phyloP scores from a whole-genome alignment of 1,140 invertebrate genomes.

The Plodia interpunctella region DNA sequence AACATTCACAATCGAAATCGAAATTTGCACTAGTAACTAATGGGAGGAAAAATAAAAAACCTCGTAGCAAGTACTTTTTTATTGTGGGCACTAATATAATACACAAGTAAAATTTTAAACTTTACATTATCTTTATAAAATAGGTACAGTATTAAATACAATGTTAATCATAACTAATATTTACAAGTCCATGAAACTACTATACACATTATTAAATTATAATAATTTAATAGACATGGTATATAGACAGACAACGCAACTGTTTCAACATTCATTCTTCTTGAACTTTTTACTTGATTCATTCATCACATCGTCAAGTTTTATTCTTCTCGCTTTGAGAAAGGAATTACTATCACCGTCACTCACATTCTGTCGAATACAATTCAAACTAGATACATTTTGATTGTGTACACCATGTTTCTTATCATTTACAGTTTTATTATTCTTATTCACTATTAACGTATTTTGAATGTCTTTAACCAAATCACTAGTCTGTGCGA shows the following conservation, averaged over 20 bases:
- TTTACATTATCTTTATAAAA: slow-evolving; percentile 64
- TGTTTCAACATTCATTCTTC: slow-evolving; percentile 67
- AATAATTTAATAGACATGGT: slow-evolving; percentile 69
- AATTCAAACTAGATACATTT: slow-evolving; percentile 67
- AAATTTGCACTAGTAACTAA: too few relatives aligned
- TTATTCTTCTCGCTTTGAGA: slow-evolving; percentile 60
- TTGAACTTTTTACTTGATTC: slow-evolving; percentile 70
- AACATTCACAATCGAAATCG: too few relatives aligned
- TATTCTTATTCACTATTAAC: slow-evolving; percentile 66
- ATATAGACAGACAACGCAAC: slow-evolving; percentile 56
- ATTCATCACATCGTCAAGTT: slow-evolving; percentile 59
- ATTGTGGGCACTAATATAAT: slow-evolving; percentile 60
- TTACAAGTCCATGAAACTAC: slow-evolving; percentile 64
- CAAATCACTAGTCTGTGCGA: slow-evolving; percentile 49
- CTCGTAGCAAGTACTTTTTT: slow-evolving; percentile 27
- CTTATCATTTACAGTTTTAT: slow-evolving; percentile 68
- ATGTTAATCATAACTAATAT: slow-evolving; percentile 65
- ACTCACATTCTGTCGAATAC: slow-evolving; percentile 59
- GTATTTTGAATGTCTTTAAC: slow-evolving; percentile 72
- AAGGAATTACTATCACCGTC: slow-evolving; percentile 62
- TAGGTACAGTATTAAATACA: slow-evolving; percentile 68
- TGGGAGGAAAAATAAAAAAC: not conserved
- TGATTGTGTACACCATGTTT: slow-evolving; percentile 73
- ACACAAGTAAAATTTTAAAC: slow-evolving; percentile 50
- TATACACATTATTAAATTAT: slow-evolving; percentile 67